Conservation (phyloP, 2,797 vertebrate species). For the Betta splendens region DNA sequence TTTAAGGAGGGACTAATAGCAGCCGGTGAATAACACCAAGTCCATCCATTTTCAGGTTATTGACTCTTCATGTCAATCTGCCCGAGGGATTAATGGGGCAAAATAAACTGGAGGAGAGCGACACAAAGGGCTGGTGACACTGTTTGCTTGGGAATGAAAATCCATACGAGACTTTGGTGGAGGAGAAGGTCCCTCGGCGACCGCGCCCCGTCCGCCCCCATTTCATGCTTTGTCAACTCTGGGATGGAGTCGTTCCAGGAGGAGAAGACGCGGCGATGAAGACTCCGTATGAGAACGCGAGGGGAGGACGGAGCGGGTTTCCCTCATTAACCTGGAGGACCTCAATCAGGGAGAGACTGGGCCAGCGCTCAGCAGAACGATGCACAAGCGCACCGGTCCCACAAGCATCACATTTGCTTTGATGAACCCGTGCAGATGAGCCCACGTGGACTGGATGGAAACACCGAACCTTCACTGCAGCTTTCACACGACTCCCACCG, state of each 20-base stretch:
- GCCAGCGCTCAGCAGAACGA: slow-evolving; percentile 9
- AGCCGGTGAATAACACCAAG: slow-evolving; percentile 18
- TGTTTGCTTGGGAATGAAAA: slow-evolving; percentile 52
- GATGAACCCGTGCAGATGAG: slow-evolving; percentile 23
- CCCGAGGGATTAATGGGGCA: slow-evolving; percentile 51
- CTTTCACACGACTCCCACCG: background rate
- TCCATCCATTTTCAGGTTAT: slow-evolving; percentile 47
- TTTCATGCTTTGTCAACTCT: slow-evolving; percentile 79
- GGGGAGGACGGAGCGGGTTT: slow-evolving; percentile 41
- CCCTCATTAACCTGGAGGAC: slow-evolving; percentile 62
- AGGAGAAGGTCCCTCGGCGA: slow-evolving; percentile 55
- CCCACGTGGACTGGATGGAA: slow-evolving; percentile 11
- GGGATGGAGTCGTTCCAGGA: slow-evolving; percentile 71
- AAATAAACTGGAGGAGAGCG: slow-evolving; percentile 52
- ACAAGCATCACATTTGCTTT: slow-evolving; percentile 14
- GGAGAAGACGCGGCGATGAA: slow-evolving; percentile 29
- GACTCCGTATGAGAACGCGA: slow-evolving; percentile 48
- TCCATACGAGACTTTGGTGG: slow-evolving; percentile 44
- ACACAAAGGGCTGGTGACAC: slow-evolving; percentile 58
- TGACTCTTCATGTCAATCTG: slow-evolving; percentile 45
- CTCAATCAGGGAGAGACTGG: slow-evolving; percentile 58
- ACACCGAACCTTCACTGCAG: too few species aligned
- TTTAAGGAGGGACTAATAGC: slow-evolving; percentile 8
- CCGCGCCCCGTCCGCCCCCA: slow-evolving; percentile 48
- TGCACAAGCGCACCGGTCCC: slow-evolving; percentile 6